Conservation (phyloP, 2,113 vertebrate species). For the Planiliza haematocheilus region DNA sequence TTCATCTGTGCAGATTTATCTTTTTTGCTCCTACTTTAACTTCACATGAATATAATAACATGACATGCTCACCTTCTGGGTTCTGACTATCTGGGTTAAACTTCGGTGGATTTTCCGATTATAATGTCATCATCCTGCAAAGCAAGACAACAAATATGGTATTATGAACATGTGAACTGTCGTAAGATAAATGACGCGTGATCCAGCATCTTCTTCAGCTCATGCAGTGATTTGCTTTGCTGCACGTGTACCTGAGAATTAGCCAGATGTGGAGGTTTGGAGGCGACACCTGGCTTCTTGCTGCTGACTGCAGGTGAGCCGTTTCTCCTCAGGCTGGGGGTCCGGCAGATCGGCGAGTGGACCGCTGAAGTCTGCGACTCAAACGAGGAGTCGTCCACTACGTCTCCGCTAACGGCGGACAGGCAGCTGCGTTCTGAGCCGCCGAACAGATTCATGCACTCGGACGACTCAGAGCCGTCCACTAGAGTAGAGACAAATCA, state of each 20-base stretch:
- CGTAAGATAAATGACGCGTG: no score
- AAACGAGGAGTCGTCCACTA: slow-evolving; percentile 59
- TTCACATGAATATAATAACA: not conserved
- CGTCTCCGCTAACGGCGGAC: slow-evolving; percentile 75
- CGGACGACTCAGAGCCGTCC: slow-evolving; percentile 79
- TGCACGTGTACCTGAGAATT: slow-evolving; percentile 54
- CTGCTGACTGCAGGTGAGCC: slow-evolving; percentile 51
- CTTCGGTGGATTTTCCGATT: slow-evolving; percentile 78
- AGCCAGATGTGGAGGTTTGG: slow-evolving; percentile 55
- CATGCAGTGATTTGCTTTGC: not conserved
- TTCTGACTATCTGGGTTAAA: slow-evolving; percentile 53
- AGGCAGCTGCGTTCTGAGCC: slow-evolving; percentile 78
- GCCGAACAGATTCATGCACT: slow-evolving; percentile 71
- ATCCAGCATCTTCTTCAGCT: no score
- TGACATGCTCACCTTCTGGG: slow-evolving; percentile 35
- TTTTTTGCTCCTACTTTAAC: no score
- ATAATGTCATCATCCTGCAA: slow-evolving; percentile 62
- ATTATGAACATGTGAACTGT: no score
- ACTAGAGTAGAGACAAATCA: slow-evolving; percentile 52
- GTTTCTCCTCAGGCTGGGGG: slow-evolving; percentile 55
- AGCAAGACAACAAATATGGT: slow-evolving; percentile 4
- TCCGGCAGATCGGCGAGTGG: slow-evolving; percentile 23
- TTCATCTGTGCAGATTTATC: no score
- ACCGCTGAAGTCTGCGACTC: slow-evolving; percentile 49
- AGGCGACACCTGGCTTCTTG: slow-evolving; percentile 50